Evolutionary conservation across 2,888 invertebrate species (phyloP), one percentile per base, ranked within the genome.

Genomic region (Crematogaster levior): DNA sequence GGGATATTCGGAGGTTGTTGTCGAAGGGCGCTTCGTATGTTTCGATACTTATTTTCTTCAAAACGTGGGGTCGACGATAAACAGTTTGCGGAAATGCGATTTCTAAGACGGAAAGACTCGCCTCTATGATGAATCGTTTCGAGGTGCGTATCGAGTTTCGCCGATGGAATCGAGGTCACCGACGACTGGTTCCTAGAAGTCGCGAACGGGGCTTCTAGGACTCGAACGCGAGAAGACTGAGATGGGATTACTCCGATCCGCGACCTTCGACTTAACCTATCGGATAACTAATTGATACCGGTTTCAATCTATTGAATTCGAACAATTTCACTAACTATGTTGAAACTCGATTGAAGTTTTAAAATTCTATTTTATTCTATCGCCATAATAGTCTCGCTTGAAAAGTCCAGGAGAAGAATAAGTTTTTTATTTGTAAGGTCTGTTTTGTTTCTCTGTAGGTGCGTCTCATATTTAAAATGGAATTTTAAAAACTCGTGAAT

Each of bases 41-140:
- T 4, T 4, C 30, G 9, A 51, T 15, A 3, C 18, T 34, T 34
- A 24, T 12, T 51, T 5, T 4, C 30, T 56, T 30, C 61, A 46
- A 21, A 27, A 83, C 65, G 56, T 72, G 21, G 81, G 43, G 30
- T 46, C 53, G 37, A 74, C 75, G 75, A 83, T 86, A 82, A 77
- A 73, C 74, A 12, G 37, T 27, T 21, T 43, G 24, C 21, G 43
- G 27, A 51, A 65, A 75, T 15, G 61, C 37, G 74, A 68, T 56
- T n/a, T n/a, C n/a, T n/a, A n/a, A n/a, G n/a, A n/a, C 40, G 68
- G 34, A 6, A 53, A 40, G 77, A 12, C 30, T 77, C 15, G 53
- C 30, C n/a, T 27, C 15, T 4, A 9, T 34, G 27, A 21, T 66
- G 53, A 77, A 66, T 53, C 66, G 30, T 77, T 30, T 68, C 56